Evolutionary conservation across 1,140 invertebrate species (phyloP).

Genomic region (Rhizoglyphus robini): DNA sequence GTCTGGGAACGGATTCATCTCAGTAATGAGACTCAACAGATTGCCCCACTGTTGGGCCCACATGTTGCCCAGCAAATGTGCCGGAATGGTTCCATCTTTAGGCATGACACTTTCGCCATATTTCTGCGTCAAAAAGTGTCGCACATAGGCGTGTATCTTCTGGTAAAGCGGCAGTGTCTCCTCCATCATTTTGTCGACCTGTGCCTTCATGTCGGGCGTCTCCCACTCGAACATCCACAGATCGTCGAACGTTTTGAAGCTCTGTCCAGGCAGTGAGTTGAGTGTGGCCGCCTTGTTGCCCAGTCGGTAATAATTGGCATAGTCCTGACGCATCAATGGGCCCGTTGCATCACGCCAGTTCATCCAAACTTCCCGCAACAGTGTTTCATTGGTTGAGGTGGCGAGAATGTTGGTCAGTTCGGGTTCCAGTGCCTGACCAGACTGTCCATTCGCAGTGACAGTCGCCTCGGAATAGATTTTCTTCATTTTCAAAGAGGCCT

Average conservation of each 20-base stretch:
- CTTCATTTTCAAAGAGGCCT: slow-evolving; percentile 55
- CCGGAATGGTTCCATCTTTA: slow-evolving; percentile 65
- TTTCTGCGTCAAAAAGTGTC: slow-evolving; percentile 59
- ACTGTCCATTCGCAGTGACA: slow-evolving; percentile 53
- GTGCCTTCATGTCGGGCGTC: slow-evolving; percentile 34
- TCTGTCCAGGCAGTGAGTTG: slow-evolving; percentile 36
- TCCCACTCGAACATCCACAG: slow-evolving; percentile 24
- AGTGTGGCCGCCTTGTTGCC: slow-evolving; percentile 55
- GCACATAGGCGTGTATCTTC: slow-evolving; percentile 72
- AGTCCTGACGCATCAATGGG: slow-evolving; percentile 56
- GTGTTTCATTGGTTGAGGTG: slow-evolving; percentile 53
- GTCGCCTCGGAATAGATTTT: slow-evolving; percentile 62
- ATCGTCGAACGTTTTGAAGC: slow-evolving; percentile 7
- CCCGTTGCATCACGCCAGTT: slow-evolving; percentile 52
- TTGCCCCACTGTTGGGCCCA: slow-evolving; percentile 81
- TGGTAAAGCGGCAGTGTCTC: slow-evolving; percentile 74
- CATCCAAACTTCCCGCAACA: slow-evolving; percentile 58
- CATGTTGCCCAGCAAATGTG: slow-evolving; percentile 81
- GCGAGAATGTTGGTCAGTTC: slow-evolving; percentile 53
- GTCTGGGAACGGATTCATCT: slow-evolving; percentile 57
- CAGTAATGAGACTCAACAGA: slow-evolving; percentile 46
- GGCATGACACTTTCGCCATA: slow-evolving; percentile 31
- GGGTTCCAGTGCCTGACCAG: slow-evolving; percentile 59
- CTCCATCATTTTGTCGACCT: slow-evolving; percentile 65
- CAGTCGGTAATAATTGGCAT: slow-evolving; percentile 57